Base-by-base conservation (phyloP, 23 tunicate species). In the Styela clava region DNA sequence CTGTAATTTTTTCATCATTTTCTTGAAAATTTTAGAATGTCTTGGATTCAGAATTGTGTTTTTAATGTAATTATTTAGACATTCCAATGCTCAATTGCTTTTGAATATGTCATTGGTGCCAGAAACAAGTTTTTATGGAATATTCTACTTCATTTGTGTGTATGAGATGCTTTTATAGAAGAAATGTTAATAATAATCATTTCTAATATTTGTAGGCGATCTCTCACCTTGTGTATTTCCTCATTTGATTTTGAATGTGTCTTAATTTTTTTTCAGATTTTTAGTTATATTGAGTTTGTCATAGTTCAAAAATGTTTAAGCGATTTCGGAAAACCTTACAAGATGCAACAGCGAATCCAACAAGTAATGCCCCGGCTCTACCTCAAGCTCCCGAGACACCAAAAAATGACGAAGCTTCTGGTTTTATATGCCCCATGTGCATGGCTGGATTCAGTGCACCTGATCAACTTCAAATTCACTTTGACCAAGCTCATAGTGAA, bases 381-480 rank as follows among this genome's bases (percentile, higher is more conserved):
- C 25, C 65, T 24, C n/a, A 24, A 32, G 63, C 65, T 9, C 27
- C 32, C 12, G 65, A 76, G 16, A 22, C 81, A 25, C 64, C 81
- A 21, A 44, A 52, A 36, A 32, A 72, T n/a, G 64, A 76, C 64
- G 81, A 44, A 56, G 33, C 81, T 26, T 76, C 81, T 85, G 97
- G 97, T 44, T 92, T 92, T 65, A 92, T 92, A 67, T 92, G 97
- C 52, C 97, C 97, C 44, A 92, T 92, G 79, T 92, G 97, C 69
- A 92, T 92, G 97, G 74, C 63, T 24, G 61, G 82, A 2, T 80
- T 83, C 36, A 80, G 74, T 2, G 73, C 91, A 16, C 77, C 88
- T 44, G 88, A 86, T 64, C 78, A 78, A 0, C 52, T 92, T 2
- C 92, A 92, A 82, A 78, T 28, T 9, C 97, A 91, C 71, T 91